Conservation (phyloP, 2,888 invertebrate genomes). For the Dysmachus trigonus region DNA sequence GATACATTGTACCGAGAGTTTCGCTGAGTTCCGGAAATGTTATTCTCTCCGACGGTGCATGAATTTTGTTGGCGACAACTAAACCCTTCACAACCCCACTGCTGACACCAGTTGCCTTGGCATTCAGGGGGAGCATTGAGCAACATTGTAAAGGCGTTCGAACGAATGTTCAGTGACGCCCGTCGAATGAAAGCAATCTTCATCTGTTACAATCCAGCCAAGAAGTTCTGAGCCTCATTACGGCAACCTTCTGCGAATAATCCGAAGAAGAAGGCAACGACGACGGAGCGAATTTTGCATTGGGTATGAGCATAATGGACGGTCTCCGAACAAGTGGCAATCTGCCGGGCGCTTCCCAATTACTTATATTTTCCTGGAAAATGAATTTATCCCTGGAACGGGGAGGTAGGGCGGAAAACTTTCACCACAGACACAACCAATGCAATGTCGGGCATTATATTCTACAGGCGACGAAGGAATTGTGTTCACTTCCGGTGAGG, state of each 20-base stretch:
- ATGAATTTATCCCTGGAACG: background rate
- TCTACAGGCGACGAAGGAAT: background rate
- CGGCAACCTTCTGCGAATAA: background rate
- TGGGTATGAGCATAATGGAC: background rate
- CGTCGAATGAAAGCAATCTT: background rate
- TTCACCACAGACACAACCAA: constrained; percentile 7
- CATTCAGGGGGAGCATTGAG: background rate
- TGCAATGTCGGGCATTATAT: background rate
- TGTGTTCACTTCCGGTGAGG: background rate
- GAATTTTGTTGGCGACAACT: background rate
- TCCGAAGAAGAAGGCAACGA: background rate
- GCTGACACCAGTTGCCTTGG: background rate
- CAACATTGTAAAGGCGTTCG: background rate
- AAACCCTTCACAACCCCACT: background rate
- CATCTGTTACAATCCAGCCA: constrained; percentile 23
- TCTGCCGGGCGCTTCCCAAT: constrained; percentile 11
- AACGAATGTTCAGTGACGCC: background rate
- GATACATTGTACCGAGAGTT: background rate
- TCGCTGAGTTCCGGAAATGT: background rate
- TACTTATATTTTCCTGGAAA: constrained; percentile 20
- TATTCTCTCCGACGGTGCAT: background rate
- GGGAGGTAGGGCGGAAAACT: background rate
- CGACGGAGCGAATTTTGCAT: background rate
- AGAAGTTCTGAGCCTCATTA: constrained; percentile 10
- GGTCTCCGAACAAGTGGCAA: constrained; percentile 23